Base-by-base conservation (phyloP, 1,140 invertebrate genomes). In the Drosophila tsacasi region DNA sequence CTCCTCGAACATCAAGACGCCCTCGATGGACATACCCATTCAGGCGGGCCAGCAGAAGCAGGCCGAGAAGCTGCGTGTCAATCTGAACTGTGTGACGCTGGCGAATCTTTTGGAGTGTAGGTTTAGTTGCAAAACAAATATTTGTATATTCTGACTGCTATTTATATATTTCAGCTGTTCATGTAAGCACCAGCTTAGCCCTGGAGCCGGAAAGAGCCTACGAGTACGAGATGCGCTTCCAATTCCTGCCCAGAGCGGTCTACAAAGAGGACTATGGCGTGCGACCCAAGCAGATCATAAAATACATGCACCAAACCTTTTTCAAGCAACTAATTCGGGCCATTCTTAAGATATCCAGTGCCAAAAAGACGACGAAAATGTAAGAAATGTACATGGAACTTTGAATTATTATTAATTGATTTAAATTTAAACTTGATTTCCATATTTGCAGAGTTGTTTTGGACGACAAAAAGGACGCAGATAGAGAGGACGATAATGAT, bases 11-110 rank as follows among this genome's bases (percentile, higher is more conserved):
- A 97, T 99, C 17, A 98, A 98, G 93, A 99, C 99, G 17, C 99
- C 99, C 0, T 97, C 96, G 44, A 98, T 99, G 97, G 97, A 99
- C 89, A 96, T 99, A 76, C 98, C 98, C 1, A 97, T 99, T 42
- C 92, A 93, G 23, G 65, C 90, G 0, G 94, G 95, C 81, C 81
- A 96, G 15, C 93, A 94, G 32, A 94, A 95, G 47, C 93, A 95
- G 83, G 94, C 97, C 0, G 96, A 97, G 74, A 95, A 94, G 69
- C 78, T 98, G 9, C 94, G 95, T 68, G 93, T 95, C 32, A 95
- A 95, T 68, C 93, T 99, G 1, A 98, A 95, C 21, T 95, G 95
- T 82, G 97, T 98, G 2, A 95, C 95, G 0, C 91, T 99, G 4
- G 93, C 95, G 12, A 95, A 98, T 93, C 96, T 99, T 27, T 86